Evolutionary conservation across 2,888 invertebrate genomes (phyloP), one percentile per base, ranked within the genome.

Genomic region (Heliconius charithonia): DNA sequence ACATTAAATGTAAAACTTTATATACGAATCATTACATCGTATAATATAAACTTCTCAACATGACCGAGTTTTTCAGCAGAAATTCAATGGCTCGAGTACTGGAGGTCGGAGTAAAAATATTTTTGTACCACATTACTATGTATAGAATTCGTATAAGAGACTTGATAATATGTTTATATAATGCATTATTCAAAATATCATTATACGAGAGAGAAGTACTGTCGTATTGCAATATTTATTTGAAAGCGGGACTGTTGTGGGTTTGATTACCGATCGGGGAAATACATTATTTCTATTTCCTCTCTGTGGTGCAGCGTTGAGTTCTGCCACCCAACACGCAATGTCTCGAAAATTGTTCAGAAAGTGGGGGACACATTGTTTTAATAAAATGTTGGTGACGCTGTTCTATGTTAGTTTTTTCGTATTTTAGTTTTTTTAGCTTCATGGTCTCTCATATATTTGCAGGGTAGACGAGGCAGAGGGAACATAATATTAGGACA

Each of bases 141-240:
- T 81, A 75, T 75, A 79, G 77, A 81, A 77, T 77, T 76, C 69
- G 59, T 69, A 77, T 63, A 63, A 75, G 65, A 67, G 65, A 65
- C 72, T 79, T 76, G 66, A 78, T 79, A 78, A 79, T 65, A 65
- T 71, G 29, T 66, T 66, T 66, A 66, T 66, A 66, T 9, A 32
- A 66, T 66, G 19, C 10, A 32, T 66, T 66, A 32, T 66, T 29
- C 32, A 66, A 29, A 27, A 29, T 29, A 22, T 66, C 6, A 25
- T 65, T 29, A 62, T 62, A 62, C 25, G 59, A 0, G 25, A 1
- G 25, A 13, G 16, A 27, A 12, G 13, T 13, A n/a, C 27, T 25
- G 62, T 62, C 62, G 62, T 62, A n/a, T n/a, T n/a, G 62, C 62
- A 62, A 13, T 7, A 7, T 27, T 1, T 29, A 27, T 16, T 27